Evolutionary conservation across 2,888 invertebrate genomes (phyloP).

Genomic region (Tenthredo distinguenda): DNA sequence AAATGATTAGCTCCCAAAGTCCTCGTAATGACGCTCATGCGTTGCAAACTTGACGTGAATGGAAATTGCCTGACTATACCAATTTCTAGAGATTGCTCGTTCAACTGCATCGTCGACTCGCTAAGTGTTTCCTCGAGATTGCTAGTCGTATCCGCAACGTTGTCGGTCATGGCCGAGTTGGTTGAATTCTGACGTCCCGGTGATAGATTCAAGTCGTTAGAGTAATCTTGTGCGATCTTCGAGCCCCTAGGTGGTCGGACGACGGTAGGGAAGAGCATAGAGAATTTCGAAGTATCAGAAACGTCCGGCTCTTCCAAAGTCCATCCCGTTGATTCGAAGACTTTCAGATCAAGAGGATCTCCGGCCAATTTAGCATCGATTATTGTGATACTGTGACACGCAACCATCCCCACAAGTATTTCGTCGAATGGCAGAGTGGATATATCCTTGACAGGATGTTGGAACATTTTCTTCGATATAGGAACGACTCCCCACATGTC

Average conservation of each 20-base stretch:
- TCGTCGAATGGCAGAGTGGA: conserved; percentile 79
- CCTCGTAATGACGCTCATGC: conserved; percentile 94
- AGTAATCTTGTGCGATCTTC: conserved; percentile 57
- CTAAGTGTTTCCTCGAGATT: conserved; percentile 66
- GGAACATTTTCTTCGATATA: conserved; percentile 78
- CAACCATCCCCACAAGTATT: conserved; percentile 89
- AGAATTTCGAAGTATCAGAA: conserved; percentile 91
- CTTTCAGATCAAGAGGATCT: conserved; percentile 97
- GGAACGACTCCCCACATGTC: conserved; percentile 97
- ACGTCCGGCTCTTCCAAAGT: conserved; percentile 91
- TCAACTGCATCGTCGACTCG: conserved; percentile 67
- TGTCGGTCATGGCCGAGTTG: conserved; percentile 69
- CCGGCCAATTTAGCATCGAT: conserved; percentile 93
- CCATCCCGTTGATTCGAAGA: conserved; percentile 98
- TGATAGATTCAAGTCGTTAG: conserved; percentile 59
- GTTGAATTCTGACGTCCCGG: conserved; percentile 69
- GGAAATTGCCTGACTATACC: conserved; percentile 93
- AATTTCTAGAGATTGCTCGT: conserved; percentile 81
- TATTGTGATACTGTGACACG: conserved; percentile 95
- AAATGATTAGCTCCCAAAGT: conserved; percentile 87
- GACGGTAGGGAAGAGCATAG: conserved; percentile 92
- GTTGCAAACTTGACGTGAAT: conserved; percentile 92
- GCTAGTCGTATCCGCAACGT: conserved; percentile 64
- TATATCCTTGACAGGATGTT: conserved; percentile 79
- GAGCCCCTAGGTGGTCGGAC: conserved; percentile 82